Evolutionary conservation across 2,888 invertebrate genomes (phyloP), one percentile per base, ranked within the genome.

Genomic region (Spialia ferax): DNA sequence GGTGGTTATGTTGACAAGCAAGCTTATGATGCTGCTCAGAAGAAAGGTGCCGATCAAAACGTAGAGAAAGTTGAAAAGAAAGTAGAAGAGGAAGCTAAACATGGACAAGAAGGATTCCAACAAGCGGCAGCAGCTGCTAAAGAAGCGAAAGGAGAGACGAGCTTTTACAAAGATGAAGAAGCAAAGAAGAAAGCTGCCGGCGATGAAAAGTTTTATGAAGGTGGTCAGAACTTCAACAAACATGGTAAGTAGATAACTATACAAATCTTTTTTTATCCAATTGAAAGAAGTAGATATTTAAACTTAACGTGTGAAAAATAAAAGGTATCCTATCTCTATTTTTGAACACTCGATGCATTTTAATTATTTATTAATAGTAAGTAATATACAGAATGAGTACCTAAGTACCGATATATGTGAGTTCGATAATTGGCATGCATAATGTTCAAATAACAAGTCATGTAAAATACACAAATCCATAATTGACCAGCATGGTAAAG

Each of bases 121-220:
- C 91, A 94, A 73, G 95, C 93, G 11, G 89, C 94, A 56, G 93
- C 93, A 1, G 94, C 95, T 67, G 91, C 94, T 1, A 95, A 94
- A 54, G 94, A 93, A 64, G 95, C 94, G 75, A 94, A 93, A 56
- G 94, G 94, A 62, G 94, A 94, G 67, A 89, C 93, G 0, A 89
- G 93, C 73, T 93, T 89, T 67, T 93, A 92, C 75, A 94, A 93
- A 75, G 94, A 94, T 63, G 93, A 94, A 70, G 93, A 93, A 76
- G 95, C 94, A 0, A 95, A 94, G 71, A 95, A 95, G 71, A 95
- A 95, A 81, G 91, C 94, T 10, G 88, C 89, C 2, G 95, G 95
- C 68, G 95, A 95, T 75, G 95, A 95, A 70, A 95, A 95, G 74
- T 88, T 83, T 69, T 95, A 95, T 73, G 91, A 94, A 78, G 95